These are phyloP conservation scores for Cephus runcator DNA, from an alignment of 2,888 invertebrate species.

Conservation along the genomic window DNA sequence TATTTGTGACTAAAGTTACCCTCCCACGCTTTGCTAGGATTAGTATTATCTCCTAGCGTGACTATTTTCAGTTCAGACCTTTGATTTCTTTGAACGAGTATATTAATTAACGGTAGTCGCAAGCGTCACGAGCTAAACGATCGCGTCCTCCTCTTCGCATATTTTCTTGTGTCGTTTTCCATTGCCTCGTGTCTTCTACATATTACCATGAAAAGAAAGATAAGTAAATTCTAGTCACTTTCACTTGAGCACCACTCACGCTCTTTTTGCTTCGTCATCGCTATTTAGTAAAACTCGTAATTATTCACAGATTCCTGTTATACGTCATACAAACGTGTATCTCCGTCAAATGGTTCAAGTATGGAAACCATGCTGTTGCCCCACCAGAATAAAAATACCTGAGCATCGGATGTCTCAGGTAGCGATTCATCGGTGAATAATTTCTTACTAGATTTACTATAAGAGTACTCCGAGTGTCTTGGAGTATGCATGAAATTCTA, in stretches of 20 bases:
- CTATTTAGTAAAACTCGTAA: background rate
- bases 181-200: background rate
- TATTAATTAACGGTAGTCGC: background rate
- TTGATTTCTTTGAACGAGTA: constrained; percentile 18
- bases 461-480: background rate
- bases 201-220: background rate
- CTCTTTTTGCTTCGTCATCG: background rate
- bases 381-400: background rate
- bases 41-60: constrained; percentile 21
- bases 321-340: background rate
- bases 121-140: background rate
- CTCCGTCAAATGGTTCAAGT: background rate
- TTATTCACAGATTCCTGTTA: background rate
- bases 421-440: background rate
- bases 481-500: background rate
- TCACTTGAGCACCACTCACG: background rate
- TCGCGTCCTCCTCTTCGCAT: background rate
- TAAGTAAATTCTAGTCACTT: background rate
- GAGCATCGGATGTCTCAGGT: background rate
- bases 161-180: background rate
- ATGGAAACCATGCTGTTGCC: background rate
- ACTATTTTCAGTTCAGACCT: constrained; percentile 34
- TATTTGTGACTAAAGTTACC: constrained; percentile 2
- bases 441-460: background rate
- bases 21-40: background rate